Percentiles rank a stretch among this genome's conserved stretches.
Evolutionary conservation across 2,888 invertebrate species (phyloP).

Genomic region (Yponomeuta plumbellus): DNA sequence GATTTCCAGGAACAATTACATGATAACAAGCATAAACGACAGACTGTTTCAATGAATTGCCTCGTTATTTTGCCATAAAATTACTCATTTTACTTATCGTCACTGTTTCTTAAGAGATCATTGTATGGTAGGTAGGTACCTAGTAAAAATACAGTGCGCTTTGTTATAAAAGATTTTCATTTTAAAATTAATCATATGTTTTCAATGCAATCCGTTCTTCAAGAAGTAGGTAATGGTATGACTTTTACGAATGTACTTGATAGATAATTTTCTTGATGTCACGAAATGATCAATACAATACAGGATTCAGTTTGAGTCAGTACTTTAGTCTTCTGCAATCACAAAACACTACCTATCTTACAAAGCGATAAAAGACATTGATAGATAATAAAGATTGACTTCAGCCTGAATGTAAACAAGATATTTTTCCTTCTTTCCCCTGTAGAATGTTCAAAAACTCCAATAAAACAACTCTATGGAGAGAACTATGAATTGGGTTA

Average conservation of each 20-base stretch:
- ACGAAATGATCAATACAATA: neutral
- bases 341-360: neutral
- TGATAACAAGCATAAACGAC: neutral
- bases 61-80: conserved; percentile 10
- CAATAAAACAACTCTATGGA: conserved; percentile 43
- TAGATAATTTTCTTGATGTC: neutral
- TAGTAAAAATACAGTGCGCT: conserved; percentile 10
- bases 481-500: conserved; percentile 57
- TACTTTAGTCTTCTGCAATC: neutral
- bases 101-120: neutral
- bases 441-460: conserved; percentile 34
- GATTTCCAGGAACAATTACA: neutral
- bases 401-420: conserved; percentile 21
- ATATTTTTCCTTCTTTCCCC: conserved; percentile 18
- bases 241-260: too few species aligned
- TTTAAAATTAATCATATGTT: conserved; percentile 7
- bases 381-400: neutral
- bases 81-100: conserved; percentile 12
- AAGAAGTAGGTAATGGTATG: neutral
- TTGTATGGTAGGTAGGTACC: too few species aligned
- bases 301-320: neutral
- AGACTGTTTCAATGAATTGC: conserved; percentile 11
- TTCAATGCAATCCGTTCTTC: neutral
- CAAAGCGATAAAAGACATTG: neutral
- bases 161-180: conserved; percentile 3